Conservation (phyloP, 2,113 vertebrate species). For the Emydocephalus ijimae region DNA sequence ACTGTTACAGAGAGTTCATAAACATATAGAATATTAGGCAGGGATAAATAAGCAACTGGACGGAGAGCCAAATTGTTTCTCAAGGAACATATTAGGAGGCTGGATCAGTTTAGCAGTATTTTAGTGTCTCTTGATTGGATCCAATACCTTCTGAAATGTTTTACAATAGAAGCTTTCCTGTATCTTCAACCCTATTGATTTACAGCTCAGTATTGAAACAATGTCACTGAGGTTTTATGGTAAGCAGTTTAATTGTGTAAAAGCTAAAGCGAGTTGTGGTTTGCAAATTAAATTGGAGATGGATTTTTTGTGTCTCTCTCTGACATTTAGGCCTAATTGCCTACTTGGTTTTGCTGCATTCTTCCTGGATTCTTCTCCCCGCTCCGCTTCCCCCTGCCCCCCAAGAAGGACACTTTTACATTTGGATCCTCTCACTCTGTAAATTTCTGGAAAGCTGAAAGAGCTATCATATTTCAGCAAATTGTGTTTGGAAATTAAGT, state of each 20-base stretch:
- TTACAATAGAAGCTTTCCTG: background rate
- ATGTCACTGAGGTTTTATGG: background rate
- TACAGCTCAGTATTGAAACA: background rate
- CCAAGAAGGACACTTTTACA: background rate
- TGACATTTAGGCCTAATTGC: conserved; percentile 16
- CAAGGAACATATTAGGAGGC: background rate
- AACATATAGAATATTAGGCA: background rate
- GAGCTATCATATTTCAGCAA: background rate
- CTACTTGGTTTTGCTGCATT: background rate
- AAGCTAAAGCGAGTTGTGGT: background rate
- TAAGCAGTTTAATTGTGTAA: conserved; percentile 4
- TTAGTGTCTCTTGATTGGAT: background rate
- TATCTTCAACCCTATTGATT: background rate
- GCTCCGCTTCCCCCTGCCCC: background rate
- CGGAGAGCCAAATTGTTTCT: background rate
- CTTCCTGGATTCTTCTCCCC: background rate
- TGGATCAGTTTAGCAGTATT: background rate
- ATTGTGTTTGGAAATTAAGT: background rate
- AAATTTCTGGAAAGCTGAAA: background rate
- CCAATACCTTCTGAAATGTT: conserved; percentile 6
- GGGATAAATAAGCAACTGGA: background rate
- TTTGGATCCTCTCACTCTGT: background rate
- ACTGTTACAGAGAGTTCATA: background rate
- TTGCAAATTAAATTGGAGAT: conserved; percentile 39
- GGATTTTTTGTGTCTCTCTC: background rate